Evolutionary conservation across 1,140 invertebrate genomes (phyloP), one percentile per base, ranked within the genome.

Genomic region (Meloidogyne floridensis): DNA sequence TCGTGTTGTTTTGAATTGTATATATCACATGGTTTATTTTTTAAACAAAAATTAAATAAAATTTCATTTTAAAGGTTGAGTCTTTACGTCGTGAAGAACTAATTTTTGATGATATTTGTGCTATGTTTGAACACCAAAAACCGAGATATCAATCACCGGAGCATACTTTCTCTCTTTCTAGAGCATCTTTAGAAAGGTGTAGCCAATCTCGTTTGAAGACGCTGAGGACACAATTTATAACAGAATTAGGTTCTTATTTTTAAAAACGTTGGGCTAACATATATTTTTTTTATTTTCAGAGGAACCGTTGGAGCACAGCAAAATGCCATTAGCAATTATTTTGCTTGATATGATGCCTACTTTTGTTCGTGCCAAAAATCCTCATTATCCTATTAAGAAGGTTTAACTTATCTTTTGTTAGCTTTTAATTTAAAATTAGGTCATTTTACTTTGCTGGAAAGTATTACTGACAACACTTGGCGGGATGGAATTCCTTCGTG

Each of bases 341-440:
- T 80, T 90, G 3, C 83, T 89, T 51, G 85, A 89, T 77, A 85
- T 89, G 86, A 80, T 90, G 51, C 88, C 89, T n/a, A 78, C 86
- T 42, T 89, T 89, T 78, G 85, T 88, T 20, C 81, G 81, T 59
- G 89, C 88, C 5, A 75, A 80, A 7, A 81, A 80, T 54, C 87
- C 87, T 20, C 86, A 90, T 75, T 89, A 83, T 80, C 88, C 88
- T 15, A 89, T 89, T 10, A 89, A 88, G 81, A 89, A 89, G 72
- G 87, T 88, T 43, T 59, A 43, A 15, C 15, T 13, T 13, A 15
- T 13, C 71, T 81, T 10, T 59, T 76, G 15, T 78, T 65, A 51
- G 43, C 32, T 5, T 77, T 51, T 56, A 72, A 18, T 82, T 72
- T 83, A 51, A 77, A 7, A 13, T 84, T 51, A 82, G 81, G 80